These are phyloP conservation scores for Iselma pallidipennis DNA, from an alignment of 2,888 invertebrate species.

Conservation along the genomic window DNA sequence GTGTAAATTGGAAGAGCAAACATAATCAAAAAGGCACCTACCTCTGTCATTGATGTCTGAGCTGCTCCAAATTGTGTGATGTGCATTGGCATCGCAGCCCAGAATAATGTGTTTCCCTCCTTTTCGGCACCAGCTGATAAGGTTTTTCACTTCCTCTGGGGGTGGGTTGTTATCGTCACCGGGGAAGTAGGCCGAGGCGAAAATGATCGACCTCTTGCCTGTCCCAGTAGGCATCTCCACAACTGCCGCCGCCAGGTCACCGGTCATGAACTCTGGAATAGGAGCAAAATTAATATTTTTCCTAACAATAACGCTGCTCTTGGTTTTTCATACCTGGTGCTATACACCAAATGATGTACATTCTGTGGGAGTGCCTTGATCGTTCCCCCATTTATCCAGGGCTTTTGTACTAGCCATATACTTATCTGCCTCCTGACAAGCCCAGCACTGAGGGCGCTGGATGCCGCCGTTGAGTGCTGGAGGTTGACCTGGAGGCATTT, in stretches of 20 bases:
- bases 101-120: not conserved
- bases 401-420: constrained; percentile 4
- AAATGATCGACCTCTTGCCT: not conserved
- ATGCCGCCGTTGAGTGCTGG: not conserved
- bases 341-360: not conserved
- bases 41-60: constrained; percentile 14
- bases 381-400: not conserved
- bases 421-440: not conserved
- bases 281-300: not conserved
- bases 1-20: not conserved
- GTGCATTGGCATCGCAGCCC: constrained; percentile 15
- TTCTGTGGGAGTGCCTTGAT: not conserved
- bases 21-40: constrained; percentile 5
- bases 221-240: not conserved
- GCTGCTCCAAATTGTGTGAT: constrained; percentile 13
- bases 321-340: not conserved
- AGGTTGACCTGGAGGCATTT: not conserved
- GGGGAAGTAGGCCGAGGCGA: constrained; percentile 4
- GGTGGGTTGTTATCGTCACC: not conserved
- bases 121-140: not conserved
- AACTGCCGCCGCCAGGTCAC: not conserved
- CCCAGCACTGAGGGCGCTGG: not conserved
- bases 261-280: not conserved
- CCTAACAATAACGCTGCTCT: not conserved
- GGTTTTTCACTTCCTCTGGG: not conserved